Percentiles rank a stretch among this genome's conserved stretches.
These are phyloP conservation scores for Cuniculus paca DNA, from an alignment of 2,797 vertebrate species.

Conservation along the genomic window DNA sequence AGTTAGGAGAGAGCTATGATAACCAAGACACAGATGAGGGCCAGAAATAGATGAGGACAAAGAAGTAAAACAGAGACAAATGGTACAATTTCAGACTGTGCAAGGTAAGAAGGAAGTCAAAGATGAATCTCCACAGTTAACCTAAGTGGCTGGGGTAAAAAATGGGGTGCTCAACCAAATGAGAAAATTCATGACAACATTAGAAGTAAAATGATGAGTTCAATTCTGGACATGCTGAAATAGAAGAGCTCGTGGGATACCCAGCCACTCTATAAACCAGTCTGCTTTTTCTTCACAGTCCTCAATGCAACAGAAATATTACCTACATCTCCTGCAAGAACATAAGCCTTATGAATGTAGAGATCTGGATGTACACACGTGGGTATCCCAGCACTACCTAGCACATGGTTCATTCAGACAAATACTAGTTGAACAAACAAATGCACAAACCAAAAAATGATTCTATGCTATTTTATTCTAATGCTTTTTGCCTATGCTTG, in stretches of 20 bases:
- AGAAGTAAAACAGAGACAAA: not conserved
- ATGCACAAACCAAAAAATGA: not conserved
- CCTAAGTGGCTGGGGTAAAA: not conserved
- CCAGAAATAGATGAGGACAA: not conserved
- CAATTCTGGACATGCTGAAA: not conserved
- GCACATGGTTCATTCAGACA: not conserved
- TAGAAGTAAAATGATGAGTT: not conserved
- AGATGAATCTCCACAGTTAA: not conserved
- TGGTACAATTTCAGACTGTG: not conserved
- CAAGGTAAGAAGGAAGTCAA: not conserved
- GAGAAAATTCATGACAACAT: slow-evolving; percentile 53
- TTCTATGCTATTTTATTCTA: not conserved
- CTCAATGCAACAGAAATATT: not conserved
- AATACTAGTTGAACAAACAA: not conserved
- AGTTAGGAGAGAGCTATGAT: not conserved
- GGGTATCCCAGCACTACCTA: not conserved
- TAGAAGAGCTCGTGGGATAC: not conserved
- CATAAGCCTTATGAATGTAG: fast-evolving
- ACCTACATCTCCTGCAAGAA: not conserved
- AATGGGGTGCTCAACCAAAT: not conserved
- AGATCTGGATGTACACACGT: too few species aligned
- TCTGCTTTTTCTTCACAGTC: not conserved
- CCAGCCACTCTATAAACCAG: not conserved
- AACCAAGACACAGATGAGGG: not conserved
- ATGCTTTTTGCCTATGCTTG: not conserved